A percentile compares a stretch with the other conserved stretches of the same genome.
These are phyloP conservation scores for Alaudala cheleensis DNA, from an alignment of 2,113 vertebrate species.

Conservation along the genomic window DNA sequence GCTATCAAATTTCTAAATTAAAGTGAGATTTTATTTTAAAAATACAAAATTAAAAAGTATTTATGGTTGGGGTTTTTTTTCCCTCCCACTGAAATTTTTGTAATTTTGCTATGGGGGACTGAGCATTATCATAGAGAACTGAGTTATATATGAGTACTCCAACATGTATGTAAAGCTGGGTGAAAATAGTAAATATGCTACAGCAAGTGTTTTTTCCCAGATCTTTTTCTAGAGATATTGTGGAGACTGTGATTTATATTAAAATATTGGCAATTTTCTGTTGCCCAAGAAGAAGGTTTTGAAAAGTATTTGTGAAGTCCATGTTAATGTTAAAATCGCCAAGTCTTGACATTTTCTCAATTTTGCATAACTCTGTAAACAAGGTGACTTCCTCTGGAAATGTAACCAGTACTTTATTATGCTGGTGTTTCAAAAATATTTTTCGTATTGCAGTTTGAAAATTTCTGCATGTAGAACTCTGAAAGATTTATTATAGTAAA, in stretches of 20 bases:
- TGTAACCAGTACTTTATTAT: neutral
- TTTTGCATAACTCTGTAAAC: neutral
- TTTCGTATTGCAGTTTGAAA: neutral
- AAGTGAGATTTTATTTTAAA: neutral
- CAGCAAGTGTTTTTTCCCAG: neutral
- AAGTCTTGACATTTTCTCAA: neutral
- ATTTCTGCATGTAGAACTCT: neutral
- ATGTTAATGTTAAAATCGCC: neutral
- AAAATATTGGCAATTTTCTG: neutral
- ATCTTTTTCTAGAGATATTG: neutral
- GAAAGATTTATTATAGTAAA: neutral
- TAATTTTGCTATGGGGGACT: neutral
- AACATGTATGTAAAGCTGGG: neutral
- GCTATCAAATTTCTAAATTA: neutral
- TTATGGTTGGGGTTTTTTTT: neutral
- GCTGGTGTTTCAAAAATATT: neutral
- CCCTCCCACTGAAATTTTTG: neutral
- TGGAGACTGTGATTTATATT: neutral
- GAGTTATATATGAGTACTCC: neutral
- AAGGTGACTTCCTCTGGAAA: neutral
- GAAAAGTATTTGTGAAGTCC: neutral
- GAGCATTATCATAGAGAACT: neutral
- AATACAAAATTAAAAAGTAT: neutral
- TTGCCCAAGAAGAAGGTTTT: neutral
- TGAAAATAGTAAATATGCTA: neutral